Conservation (phyloP, 2,888 invertebrate species). For the Phyto melanocephala region DNA sequence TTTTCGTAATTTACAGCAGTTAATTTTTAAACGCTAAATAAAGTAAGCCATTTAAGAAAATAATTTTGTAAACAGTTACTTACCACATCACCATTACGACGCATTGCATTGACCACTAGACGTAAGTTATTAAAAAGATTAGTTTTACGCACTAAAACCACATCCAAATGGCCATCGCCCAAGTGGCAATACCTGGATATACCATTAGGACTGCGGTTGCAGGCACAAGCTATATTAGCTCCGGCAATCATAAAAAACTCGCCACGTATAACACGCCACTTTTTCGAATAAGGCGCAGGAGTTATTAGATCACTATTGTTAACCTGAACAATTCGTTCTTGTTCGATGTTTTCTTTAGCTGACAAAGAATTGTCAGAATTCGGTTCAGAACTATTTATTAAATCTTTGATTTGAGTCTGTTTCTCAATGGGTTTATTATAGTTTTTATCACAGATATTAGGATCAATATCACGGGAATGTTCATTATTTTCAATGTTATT, state of each 20-base stretch:
- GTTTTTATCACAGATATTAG: constrained; percentile 56
- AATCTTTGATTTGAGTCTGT: constrained; percentile 51
- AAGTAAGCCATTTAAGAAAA: no score
- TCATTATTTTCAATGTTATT: constrained; percentile 19
- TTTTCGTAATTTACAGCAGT: no score
- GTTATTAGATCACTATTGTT: not conserved
- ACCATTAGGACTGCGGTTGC: constrained; percentile 86
- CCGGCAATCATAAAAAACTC: constrained; percentile 88
- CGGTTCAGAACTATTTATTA: constrained; percentile 18
- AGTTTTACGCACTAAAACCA: constrained; percentile 87
- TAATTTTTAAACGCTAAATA: not conserved
- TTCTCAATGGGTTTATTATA: constrained; percentile 45
- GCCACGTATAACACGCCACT: constrained; percentile 83
- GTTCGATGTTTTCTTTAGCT: not conserved
- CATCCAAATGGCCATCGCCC: constrained; percentile 88
- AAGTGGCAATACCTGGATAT: constrained; percentile 88
- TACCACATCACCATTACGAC: constrained; percentile 83
- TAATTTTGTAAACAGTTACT: constrained; percentile 73
- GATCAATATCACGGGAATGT: constrained; percentile 51
- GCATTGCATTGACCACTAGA: constrained; percentile 83
- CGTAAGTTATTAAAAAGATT: constrained; percentile 85
- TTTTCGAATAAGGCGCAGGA: constrained; percentile 38
- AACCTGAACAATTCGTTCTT: not conserved
- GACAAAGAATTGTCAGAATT: constrained; percentile 18
- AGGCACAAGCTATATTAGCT: constrained; percentile 88